These are phyloP conservation scores for Lasioglossum baleicum DNA, from an alignment of 1,140 invertebrate species.

Conservation along the genomic window DNA sequence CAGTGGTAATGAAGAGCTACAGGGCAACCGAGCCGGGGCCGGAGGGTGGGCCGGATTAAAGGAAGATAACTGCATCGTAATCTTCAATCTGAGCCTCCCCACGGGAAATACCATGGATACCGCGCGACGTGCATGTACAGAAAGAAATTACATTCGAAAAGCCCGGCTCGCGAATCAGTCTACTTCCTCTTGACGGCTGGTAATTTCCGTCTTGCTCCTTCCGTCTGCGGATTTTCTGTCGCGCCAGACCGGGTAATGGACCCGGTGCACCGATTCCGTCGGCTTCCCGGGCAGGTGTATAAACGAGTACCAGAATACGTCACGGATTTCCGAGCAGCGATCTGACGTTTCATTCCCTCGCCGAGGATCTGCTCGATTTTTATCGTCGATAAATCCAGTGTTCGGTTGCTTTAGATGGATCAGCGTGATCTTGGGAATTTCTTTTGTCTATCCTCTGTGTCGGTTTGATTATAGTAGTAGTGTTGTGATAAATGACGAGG, in stretches of 20 bases:
- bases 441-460: no score
- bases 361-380: no score
- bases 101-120: slow-evolving; percentile 33
- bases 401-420: no score
- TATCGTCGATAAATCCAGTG: no score
- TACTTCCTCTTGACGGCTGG: background rate
- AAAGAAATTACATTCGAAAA: slow-evolving; percentile 45
- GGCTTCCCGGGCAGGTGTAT: no score
- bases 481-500: no score
- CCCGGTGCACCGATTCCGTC: no score
- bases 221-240: slow-evolving; percentile 8
- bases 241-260: slow-evolving; percentile 1
- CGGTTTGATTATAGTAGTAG: no score
- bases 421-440: no score
- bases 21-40: slow-evolving; percentile 7
- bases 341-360: no score
- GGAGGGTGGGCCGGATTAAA: slow-evolving; percentile 45
- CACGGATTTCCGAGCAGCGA: no score
- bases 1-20: slow-evolving; percentile 54
- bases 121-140: background rate
- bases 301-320: no score
- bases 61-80: slow-evolving; percentile 58
- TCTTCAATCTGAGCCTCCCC: slow-evolving; percentile 47
- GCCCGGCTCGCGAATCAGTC: background rate
- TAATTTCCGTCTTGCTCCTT: slow-evolving; percentile 26